A percentile compares a stretch with the other conserved stretches of the same genome.
phyloP scores from a whole-genome alignment of 2,113 vertebrate species.

The Arvicanthis niloticus region DNA sequence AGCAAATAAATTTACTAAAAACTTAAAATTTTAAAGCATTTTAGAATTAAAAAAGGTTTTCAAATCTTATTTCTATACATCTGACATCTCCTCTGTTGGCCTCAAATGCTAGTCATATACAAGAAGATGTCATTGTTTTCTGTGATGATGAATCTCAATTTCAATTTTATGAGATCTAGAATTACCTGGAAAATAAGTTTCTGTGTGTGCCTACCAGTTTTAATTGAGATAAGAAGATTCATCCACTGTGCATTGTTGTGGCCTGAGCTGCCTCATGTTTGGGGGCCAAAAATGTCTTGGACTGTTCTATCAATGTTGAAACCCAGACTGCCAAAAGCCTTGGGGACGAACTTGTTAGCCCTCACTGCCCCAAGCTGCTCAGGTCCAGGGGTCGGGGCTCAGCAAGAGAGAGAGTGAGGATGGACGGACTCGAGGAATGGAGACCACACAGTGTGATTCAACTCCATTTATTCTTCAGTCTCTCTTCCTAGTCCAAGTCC shows the following conservation, averaged over 20 bases:
- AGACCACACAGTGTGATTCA: too few species aligned
- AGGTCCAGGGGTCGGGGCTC: too few species aligned
- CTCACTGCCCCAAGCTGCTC: too few species aligned
- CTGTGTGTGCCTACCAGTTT: neutral
- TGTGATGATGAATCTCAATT: neutral
- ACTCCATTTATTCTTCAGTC: too few species aligned
- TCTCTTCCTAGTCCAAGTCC: too few species aligned
- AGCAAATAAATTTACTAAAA: neutral
- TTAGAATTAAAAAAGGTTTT: neutral
- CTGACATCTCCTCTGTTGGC: neutral
- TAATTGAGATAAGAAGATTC: neutral
- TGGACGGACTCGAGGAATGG: too few species aligned
- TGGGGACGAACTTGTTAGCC: too few species aligned
- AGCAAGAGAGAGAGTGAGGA: too few species aligned
- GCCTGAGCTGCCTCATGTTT: too few species aligned
- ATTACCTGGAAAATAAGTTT: neutral
- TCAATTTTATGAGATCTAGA: neutral
- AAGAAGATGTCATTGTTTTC: neutral
- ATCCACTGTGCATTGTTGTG: neutral
- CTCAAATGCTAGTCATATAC: neutral
- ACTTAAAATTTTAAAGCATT: neutral
- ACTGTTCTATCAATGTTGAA: too few species aligned
- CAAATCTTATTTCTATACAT: constrained; percentile 31
- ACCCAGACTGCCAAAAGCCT: too few species aligned
- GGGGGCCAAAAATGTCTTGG: too few species aligned